Evolutionary conservation across 2,888 invertebrate species (phyloP).

Genomic region (Nymphalis c-album): DNA sequence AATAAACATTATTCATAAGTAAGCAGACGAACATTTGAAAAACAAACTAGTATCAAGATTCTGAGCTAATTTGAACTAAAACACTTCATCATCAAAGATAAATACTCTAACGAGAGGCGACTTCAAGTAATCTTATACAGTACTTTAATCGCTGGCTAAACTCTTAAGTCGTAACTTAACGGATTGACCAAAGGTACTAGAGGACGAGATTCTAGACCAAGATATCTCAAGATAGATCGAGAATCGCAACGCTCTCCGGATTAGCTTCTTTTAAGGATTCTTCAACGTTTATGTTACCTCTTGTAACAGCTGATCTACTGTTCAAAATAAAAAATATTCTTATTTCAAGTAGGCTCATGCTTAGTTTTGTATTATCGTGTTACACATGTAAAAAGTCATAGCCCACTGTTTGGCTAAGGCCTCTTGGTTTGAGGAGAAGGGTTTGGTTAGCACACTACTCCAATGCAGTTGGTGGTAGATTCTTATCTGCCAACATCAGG

Average conservation of each 20-base stretch:
- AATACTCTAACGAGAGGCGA: background rate
- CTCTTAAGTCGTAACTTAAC: constrained; percentile 13
- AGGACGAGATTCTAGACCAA: background rate
- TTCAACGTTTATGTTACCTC: background rate
- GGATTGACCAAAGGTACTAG: constrained; percentile 9
- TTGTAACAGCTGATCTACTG: background rate
- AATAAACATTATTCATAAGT: background rate
- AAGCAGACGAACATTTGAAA: background rate
- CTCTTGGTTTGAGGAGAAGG: too few species aligned
- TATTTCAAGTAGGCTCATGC: too few species aligned
- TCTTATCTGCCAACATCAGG: too few species aligned
- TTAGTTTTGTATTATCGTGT: too few species aligned
- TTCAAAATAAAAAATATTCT: too few species aligned
- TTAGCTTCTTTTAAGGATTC: background rate
- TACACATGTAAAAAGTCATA: too few species aligned
- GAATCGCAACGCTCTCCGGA: background rate
- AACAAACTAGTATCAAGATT: background rate
- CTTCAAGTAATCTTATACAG: constrained; percentile 14
- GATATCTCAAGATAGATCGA: background rate
- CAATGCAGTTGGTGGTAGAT: too few species aligned
- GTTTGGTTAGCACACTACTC: too few species aligned
- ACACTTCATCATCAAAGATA: constrained; percentile 5
- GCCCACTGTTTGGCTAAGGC: too few species aligned
- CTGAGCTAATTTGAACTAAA: background rate
- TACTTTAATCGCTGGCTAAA: constrained; percentile 11